Evolutionary conservation across 30 jellyfish, hydroid and myxozoan species (phyloP).

Genomic region (Hydra vulgaris): DNA sequence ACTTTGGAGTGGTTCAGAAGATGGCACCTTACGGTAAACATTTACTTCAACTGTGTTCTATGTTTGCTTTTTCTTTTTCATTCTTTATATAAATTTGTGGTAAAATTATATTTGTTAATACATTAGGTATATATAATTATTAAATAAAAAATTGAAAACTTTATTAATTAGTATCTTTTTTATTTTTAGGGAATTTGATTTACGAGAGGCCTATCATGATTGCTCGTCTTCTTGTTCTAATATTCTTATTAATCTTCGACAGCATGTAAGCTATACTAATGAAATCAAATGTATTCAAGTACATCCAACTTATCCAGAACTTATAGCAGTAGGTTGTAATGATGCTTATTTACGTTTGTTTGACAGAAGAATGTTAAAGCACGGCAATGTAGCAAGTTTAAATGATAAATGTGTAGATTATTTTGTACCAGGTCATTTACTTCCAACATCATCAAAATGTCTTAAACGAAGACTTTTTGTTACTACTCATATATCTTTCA

Average conservation of each 20-base stretch:
- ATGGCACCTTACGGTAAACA: constrained; percentile 89
- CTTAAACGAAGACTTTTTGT: constrained; percentile 46
- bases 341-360: constrained; percentile 82
- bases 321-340: constrained; percentile 89
- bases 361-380: constrained; percentile 83
- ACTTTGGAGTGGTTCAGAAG: constrained; percentile 97
- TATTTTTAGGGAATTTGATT: constrained; percentile 70
- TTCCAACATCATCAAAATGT: constrained; percentile 56
- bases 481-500: constrained; percentile 62
- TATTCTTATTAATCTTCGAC: constrained; percentile 49
- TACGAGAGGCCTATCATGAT: constrained; percentile 62
- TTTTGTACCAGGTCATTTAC: constrained; percentile 92
- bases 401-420: constrained; percentile 75
- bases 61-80: too few relatives aligned
- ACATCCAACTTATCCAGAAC: constrained; percentile 81
- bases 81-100: too few relatives aligned
- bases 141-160: too few relatives aligned
- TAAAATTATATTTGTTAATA: too few relatives aligned
- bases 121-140: too few relatives aligned
- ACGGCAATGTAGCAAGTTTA: constrained; percentile 25
- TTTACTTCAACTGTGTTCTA: too few relatives aligned
- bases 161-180: not conserved
- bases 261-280: constrained; percentile 49
- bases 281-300: constrained; percentile 91
- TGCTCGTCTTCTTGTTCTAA: constrained; percentile 61